These are phyloP conservation scores for Agriotes lineatus DNA, from an alignment of 2,888 invertebrate species.

Conservation along the genomic window DNA sequence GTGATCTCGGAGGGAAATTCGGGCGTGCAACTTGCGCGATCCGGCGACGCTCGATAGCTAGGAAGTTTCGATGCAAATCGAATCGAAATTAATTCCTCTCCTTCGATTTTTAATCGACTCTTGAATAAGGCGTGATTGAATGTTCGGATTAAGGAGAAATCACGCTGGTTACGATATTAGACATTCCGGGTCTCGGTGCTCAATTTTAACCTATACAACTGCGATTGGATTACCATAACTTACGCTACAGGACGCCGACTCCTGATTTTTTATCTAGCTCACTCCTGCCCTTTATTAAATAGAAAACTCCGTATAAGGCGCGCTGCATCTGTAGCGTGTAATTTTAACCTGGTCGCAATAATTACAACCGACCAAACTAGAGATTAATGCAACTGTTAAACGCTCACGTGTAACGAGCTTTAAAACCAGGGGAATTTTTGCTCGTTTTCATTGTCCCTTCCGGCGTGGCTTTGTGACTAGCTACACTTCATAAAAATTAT, in stretches of 20 bases:
- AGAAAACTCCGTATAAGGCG: slow-evolving; percentile 19
- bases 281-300: slow-evolving; percentile 23
- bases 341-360: slow-evolving; percentile 19
- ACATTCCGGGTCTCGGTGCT: slow-evolving; percentile 19
- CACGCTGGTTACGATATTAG: slow-evolving; percentile 36
- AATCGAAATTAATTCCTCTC: slow-evolving; percentile 10
- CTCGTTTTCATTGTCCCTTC: too few species aligned
- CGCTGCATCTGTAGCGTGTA: slow-evolving; percentile 11
- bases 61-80: slow-evolving; percentile 6
- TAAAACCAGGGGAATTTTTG: too few species aligned
- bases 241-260: slow-evolving; percentile 32
- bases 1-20: too few species aligned
- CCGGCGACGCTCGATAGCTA: too few species aligned
- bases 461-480: too few species aligned
- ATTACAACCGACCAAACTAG: slow-evolving; percentile 4
- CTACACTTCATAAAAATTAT: too few species aligned
- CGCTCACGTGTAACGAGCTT: too few species aligned
- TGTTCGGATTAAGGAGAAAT: slow-evolving; percentile 38
- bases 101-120: slow-evolving; percentile 19
- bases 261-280: slow-evolving; percentile 27
- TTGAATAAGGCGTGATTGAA: slow-evolving; percentile 40
- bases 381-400: not conserved
- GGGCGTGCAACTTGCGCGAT: too few species aligned
- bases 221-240: slow-evolving; percentile 39
- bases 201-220: slow-evolving; percentile 28